Evolutionary conservation across 2,888 invertebrate genomes (phyloP).

Genomic region (Eupsilia transversa): DNA sequence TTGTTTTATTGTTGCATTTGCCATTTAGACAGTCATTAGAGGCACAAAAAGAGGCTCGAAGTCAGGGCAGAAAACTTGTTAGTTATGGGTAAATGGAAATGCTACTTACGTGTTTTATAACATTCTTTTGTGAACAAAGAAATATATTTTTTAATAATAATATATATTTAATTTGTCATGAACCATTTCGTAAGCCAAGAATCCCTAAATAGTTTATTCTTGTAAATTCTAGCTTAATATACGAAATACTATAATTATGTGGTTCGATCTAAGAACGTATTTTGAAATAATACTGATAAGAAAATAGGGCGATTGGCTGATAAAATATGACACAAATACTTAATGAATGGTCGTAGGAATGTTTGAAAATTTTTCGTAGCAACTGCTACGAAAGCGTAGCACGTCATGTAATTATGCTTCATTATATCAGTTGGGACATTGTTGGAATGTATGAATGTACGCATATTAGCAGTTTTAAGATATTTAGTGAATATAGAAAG

Average conservation of each 20-base stretch:
- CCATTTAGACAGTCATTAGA: neutral
- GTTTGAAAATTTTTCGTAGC: slow-evolving; percentile 67
- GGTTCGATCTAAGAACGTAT: neutral
- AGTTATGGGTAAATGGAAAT: no score
- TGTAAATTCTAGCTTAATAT: neutral
- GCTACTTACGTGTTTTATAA: neutral
- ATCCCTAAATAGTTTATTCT: neutral
- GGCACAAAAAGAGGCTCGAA: neutral
- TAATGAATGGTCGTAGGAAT: slow-evolving; percentile 19
- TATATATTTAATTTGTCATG: neutral
- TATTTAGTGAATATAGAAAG: slow-evolving; percentile 54
- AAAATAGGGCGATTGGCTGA: slow-evolving; percentile 24
- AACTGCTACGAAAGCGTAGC: slow-evolving; percentile 74
- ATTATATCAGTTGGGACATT: slow-evolving; percentile 30
- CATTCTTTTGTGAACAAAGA: neutral
- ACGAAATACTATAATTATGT: slow-evolving; percentile 14
- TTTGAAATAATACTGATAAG: slow-evolving; percentile 24
- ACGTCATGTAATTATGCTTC: slow-evolving; percentile 33
- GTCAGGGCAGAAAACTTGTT: neutral
- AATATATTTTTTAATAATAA: neutral
- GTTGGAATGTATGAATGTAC: slow-evolving; percentile 25
- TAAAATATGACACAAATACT: slow-evolving; percentile 31
- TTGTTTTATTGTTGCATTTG: slow-evolving; percentile 26
- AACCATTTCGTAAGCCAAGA: slow-evolving; percentile 4
- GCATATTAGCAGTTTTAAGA: slow-evolving; percentile 35